Evolutionary conservation across 2,888 invertebrate genomes (phyloP).

Genomic region (Aphodius sticticus): DNA sequence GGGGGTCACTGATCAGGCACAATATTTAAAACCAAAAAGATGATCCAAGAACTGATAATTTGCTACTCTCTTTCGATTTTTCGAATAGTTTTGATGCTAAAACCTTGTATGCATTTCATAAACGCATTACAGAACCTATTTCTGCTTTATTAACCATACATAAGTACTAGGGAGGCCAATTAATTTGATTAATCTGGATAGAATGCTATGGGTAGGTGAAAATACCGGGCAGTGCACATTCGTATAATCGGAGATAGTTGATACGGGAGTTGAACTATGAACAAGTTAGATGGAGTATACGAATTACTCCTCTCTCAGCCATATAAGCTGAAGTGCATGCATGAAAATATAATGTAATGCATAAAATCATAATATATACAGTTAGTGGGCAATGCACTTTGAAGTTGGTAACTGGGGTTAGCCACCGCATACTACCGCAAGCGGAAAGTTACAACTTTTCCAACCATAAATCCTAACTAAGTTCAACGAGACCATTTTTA

Average conservation of each 20-base stretch:
- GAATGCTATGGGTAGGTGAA: no score
- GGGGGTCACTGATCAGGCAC: no score
- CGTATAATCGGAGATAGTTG: not conserved
- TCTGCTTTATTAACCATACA: no score
- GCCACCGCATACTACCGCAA: slow-evolving; percentile 10
- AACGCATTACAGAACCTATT: no score
- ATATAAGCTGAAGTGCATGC: slow-evolving; percentile 15
- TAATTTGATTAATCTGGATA: no score
- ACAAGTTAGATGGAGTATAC: not conserved
- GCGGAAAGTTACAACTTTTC: slow-evolving; percentile 6
- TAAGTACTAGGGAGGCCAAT: no score
- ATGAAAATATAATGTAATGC: slow-evolving; percentile 23
- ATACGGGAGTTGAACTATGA: not conserved
- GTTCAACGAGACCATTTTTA: not conserved
- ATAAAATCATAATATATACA: slow-evolving; percentile 22
- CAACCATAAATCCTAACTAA: not conserved
- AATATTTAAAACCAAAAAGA: no score
- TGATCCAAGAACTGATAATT: no score
- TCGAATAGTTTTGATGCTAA: no score
- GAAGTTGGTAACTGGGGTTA: not conserved
- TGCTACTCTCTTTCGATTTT: no score
- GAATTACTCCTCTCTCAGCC: not conserved
- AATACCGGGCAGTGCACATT: not conserved
- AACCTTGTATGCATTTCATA: no score
- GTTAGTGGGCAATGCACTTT: slow-evolving; percentile 15